Percentiles rank a stretch among this genome's conserved stretches.
phyloP scores from a whole-genome alignment of 2,113 vertebrate species.

The Pteropus alecto region DNA sequence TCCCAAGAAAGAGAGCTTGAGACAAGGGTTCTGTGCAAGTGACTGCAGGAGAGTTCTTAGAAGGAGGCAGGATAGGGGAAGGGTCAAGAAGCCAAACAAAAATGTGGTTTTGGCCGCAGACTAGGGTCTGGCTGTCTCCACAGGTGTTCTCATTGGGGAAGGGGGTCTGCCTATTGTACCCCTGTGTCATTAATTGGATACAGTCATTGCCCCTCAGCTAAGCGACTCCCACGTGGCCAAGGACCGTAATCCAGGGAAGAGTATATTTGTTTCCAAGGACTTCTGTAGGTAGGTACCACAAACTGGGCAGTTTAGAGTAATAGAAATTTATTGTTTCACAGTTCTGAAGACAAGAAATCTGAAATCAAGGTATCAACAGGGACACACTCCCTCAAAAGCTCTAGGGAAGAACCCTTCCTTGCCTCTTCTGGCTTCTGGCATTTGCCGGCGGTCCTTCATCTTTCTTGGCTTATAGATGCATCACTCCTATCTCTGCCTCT shows the following conservation, averaged over 20 bases:
- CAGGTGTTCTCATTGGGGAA: accelerated
- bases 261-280: background rate
- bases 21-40: background rate
- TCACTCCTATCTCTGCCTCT: background rate
- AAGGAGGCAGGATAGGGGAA: background rate
- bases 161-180: too few species aligned
- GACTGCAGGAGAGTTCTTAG: background rate
- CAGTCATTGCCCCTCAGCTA: too few species aligned
- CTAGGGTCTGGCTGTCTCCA: background rate
- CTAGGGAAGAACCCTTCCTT: background rate
- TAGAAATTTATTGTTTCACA: too few species aligned
- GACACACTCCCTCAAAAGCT: background rate
- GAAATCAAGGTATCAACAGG: background rate
- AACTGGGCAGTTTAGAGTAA: background rate
- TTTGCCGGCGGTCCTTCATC: background rate
- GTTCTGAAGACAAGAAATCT: background rate
- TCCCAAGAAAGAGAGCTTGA: background rate
- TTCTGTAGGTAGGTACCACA: background rate
- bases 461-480: background rate
- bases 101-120: background rate
- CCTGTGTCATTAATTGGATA: background rate
- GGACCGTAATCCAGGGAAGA: background rate
- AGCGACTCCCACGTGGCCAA: background rate
- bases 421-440: background rate
- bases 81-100: background rate